Conservation (phyloP, 2,113 vertebrate species). For the Theristicus caerulescens region DNA sequence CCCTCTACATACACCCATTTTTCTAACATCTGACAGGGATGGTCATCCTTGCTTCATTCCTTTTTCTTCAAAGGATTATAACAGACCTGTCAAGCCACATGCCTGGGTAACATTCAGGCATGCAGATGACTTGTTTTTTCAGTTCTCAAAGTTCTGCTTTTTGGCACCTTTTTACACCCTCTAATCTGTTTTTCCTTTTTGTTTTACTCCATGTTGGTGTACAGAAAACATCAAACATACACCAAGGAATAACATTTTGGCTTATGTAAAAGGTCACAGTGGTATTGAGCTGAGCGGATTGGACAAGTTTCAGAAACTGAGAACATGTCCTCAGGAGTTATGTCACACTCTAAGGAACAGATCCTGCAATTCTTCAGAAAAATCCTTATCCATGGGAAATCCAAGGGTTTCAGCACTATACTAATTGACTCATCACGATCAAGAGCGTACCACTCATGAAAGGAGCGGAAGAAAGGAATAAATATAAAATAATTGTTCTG, state of each 20-base stretch:
- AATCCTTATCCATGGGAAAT: neutral
- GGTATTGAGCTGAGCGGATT: neutral
- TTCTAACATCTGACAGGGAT: neutral
- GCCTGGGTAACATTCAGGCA: neutral
- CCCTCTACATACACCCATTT: neutral
- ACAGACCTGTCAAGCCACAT: neutral
- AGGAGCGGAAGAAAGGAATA: neutral
- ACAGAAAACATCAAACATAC: neutral
- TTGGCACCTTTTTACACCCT: neutral
- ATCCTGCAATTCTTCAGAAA: neutral
- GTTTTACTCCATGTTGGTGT: neutral
- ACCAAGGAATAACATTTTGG: neutral
- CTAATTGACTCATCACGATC: accelerated
- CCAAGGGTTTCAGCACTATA: neutral
- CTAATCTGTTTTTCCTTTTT: neutral
- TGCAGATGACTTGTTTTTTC: neutral
- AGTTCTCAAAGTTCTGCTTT: neutral
- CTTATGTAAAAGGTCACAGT: neutral
- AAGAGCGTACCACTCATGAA: neutral
- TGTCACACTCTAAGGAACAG: neutral
- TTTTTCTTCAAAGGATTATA: neutral
- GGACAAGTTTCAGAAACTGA: neutral
- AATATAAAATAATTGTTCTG: neutral
- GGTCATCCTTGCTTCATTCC: neutral
- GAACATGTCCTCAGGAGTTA: neutral